Percentiles rank a stretch among this genome's conserved stretches.
Evolutionary conservation across 2,797 vertebrate species (phyloP).

Genomic region (Melopsittacus undulatus): DNA sequence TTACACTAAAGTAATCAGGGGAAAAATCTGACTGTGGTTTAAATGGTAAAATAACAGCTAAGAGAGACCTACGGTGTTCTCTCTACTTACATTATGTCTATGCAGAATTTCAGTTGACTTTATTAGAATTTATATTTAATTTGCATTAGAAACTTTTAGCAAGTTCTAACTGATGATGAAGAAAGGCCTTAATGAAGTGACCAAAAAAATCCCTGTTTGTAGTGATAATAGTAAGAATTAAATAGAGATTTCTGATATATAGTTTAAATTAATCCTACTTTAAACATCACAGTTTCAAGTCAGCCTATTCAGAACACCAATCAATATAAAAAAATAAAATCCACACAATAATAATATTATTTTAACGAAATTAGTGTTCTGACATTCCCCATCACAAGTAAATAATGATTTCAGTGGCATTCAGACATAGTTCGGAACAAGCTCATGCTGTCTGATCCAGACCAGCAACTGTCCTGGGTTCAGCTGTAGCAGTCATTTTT

Average conservation of each 20-base stretch:
- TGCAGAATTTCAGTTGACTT: not conserved
- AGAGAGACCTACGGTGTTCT: not conserved
- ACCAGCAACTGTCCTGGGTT: not conserved
- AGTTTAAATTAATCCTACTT: constrained; percentile 35
- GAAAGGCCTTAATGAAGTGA: not conserved
- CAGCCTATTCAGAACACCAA: not conserved
- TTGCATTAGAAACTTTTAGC: not conserved
- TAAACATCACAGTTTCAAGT: constrained; percentile 25
- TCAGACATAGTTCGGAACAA: not conserved
- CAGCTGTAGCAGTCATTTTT: no score
- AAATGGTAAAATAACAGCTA: not conserved
- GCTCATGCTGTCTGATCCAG: not conserved
- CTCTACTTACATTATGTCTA: not conserved
- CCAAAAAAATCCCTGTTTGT: not conserved
- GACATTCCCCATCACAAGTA: not conserved
- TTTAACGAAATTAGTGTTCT: not conserved
- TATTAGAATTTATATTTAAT: not conserved
- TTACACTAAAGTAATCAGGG: not conserved
- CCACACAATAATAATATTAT: not conserved
- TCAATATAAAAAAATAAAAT: not conserved
- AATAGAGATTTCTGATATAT: constrained; percentile 11
- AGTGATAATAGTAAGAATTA: not conserved
- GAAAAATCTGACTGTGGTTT: not conserved
- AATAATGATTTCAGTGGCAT: not conserved
- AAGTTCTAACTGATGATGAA: not conserved